Evolutionary conservation across 2,888 invertebrate species (phyloP).

Genomic region (Azorinus chamasolen): DNA sequence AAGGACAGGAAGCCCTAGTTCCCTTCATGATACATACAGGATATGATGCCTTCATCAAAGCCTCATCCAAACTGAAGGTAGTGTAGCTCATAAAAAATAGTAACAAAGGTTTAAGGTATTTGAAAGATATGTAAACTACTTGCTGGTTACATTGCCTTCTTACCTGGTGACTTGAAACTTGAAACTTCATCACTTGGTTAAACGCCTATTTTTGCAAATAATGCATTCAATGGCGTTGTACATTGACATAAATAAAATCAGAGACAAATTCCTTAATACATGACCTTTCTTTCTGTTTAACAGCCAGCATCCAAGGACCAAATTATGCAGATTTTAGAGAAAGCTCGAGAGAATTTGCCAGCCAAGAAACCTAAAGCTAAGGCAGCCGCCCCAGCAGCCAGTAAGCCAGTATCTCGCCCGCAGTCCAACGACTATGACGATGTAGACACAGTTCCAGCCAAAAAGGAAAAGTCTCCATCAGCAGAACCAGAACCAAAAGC

Average conservation of each 20-base stretch:
- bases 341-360: slow-evolving; percentile 94
- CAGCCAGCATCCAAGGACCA: slow-evolving; percentile 87
- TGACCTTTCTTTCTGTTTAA: background rate
- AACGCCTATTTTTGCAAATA: no score
- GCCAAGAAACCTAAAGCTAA: slow-evolving; percentile 88
- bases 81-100: background rate
- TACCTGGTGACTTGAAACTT: no score
- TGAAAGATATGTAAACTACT: no score
- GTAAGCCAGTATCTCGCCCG: slow-evolving; percentile 44
- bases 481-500: slow-evolving; percentile 58
- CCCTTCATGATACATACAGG: slow-evolving; percentile 98
- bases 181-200: no score
- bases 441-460: slow-evolving; percentile 63
- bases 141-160: no score
- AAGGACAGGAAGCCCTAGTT: slow-evolving; percentile 94
- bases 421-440: slow-evolving; percentile 66
- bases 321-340: slow-evolving; percentile 93
- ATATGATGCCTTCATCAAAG: slow-evolving; percentile 92
- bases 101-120: no score
- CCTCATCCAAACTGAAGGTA: slow-evolving; percentile 93
- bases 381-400: slow-evolving; percentile 65
- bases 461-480: slow-evolving; percentile 66
- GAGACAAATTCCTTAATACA: no score
- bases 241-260: no score
- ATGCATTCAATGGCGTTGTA: no score